Evolutionary conservation across 2,888 invertebrate species (phyloP), one percentile per base, ranked within the genome.

Genomic region (Tineola bisselliella): DNA sequence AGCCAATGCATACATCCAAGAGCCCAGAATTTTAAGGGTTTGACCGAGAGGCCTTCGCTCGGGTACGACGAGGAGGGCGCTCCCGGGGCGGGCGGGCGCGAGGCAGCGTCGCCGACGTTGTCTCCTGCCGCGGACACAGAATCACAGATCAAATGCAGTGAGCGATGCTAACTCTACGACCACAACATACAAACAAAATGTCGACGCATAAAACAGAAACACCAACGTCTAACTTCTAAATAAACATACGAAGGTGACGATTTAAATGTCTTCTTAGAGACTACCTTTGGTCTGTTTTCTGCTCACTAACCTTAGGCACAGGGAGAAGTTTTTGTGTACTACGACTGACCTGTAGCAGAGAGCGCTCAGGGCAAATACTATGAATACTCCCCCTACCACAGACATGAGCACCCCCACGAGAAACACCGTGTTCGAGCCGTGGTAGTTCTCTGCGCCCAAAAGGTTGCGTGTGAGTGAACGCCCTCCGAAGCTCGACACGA

Each of bases 311-410:
- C 95, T 95, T 94, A 95, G 94, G 93, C 95, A 95, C 92, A 95
- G 94, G 93, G 94, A 95, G 94, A 95, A 94, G 94, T 95, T 95
- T 94, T 94, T 95, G 94, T 96, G 95, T 93, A 96, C 95, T 94
- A 95, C 95, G 92, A 95, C 95, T 95, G 95, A 96, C 95, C 96
- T 95, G 95, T 97, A 97, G 94, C 97, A 97, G 91, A 97, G 94
- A 91, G 97, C 97, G 94, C 97, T 94, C 91, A 96, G 93, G 91
- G 97, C 96, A 93, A 97, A 97, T 91, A 96, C 92, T 91, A 97
- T 93, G 93, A 97, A 97, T 91, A 97, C 97, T 92, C 96, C 96
- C 93, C 96, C 97, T 92, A 97, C 96, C 92, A 96, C 96, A 91
- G 96, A 96, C 93, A 97, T 96, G 91, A 97, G 95, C 90, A 95